A percentile compares a stretch with the other conserved stretches of the same genome.
phyloP scores from a whole-genome alignment of 2,797 vertebrate genomes.

The Kryptolebias ocellatus region DNA sequence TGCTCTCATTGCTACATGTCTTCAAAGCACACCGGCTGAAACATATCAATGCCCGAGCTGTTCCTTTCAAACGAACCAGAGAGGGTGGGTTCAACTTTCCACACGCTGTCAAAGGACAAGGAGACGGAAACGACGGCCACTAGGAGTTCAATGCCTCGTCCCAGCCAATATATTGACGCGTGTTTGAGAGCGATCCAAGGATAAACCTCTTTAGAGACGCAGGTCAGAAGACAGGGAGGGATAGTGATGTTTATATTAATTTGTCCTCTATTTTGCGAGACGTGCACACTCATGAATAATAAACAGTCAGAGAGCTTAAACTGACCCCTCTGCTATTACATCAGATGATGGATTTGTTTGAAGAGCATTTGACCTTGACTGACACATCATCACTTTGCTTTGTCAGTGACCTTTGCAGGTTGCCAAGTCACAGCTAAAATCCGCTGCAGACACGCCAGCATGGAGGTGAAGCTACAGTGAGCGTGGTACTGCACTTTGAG shows the following conservation, averaged over 20 bases:
- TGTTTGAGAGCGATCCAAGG: slow-evolving; percentile 71
- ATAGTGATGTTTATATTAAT: slow-evolving; percentile 71
- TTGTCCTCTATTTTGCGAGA: slow-evolving; percentile 62
- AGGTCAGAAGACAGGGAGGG: slow-evolving; percentile 49
- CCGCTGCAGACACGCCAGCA: slow-evolving; percentile 6
- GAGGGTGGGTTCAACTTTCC: slow-evolving; percentile 55
- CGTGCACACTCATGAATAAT: slow-evolving; percentile 67
- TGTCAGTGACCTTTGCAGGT: slow-evolving; percentile 45
- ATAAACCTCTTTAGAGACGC: slow-evolving; percentile 65
- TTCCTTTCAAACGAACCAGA: slow-evolving; percentile 52
- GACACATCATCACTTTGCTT: slow-evolving; percentile 46
- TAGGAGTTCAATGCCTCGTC: slow-evolving; percentile 61
- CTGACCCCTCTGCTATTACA: slow-evolving; percentile 55
- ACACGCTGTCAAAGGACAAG: slow-evolving; percentile 28
- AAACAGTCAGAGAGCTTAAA: slow-evolving; percentile 54
- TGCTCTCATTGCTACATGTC: slow-evolving; percentile 43
- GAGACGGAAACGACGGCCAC: slow-evolving; percentile 40
- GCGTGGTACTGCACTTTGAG: slow-evolving; percentile 10
- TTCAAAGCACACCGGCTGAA: slow-evolving; percentile 64
- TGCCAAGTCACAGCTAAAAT: slow-evolving; percentile 34
- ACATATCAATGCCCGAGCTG: slow-evolving; percentile 49
- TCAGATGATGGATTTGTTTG: slow-evolving; percentile 69
- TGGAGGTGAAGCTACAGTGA: background rate
- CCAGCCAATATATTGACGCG: slow-evolving; percentile 71
- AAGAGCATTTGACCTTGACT: slow-evolving; percentile 61